phyloP scores from a whole-genome alignment of 2,888 invertebrate species.

The Helicoverpa assulta region DNA sequence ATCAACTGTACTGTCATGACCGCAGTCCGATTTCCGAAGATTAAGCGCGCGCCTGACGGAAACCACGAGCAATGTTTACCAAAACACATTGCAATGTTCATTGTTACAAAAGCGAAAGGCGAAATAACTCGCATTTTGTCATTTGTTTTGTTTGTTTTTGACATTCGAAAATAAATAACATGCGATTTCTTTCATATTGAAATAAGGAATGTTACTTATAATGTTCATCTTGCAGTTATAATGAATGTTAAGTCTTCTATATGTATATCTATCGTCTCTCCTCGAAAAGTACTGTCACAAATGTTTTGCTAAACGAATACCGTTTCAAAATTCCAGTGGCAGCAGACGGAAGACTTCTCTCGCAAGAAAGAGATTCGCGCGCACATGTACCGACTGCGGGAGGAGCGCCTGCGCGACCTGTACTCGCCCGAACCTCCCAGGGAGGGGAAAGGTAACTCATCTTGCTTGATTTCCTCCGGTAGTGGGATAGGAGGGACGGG shows the following conservation, averaged over 20 bases:
- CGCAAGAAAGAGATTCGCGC: slow-evolving; percentile 96
- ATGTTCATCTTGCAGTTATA: no score
- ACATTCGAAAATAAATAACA: background rate
- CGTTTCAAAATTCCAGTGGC: slow-evolving; percentile 91
- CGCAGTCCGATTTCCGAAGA: no score
- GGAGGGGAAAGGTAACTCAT: slow-evolving; percentile 80
- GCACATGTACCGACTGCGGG: slow-evolving; percentile 95
- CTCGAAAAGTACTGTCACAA: no score
- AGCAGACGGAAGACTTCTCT: slow-evolving; percentile 96
- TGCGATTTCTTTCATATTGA: no score
- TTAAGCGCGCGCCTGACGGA: slow-evolving; percentile 18
- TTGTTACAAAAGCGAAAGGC: slow-evolving; percentile 1
- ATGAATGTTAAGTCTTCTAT: no score
- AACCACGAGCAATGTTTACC: slow-evolving; percentile 17
- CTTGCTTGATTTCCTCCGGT: background rate
- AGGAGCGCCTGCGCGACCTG: slow-evolving; percentile 94
- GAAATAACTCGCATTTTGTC: background rate
- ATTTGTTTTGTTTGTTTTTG: no score
- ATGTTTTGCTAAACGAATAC: background rate
- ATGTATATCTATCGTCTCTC: no score
- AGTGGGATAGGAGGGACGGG: slow-evolving; percentile 5
- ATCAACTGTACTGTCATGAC: background rate
- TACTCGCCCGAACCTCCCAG: slow-evolving; percentile 90
- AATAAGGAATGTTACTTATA: no score
- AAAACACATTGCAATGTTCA: background rate